Base-by-base conservation (phyloP, 2,888 invertebrate species). In the Blastobasis adustella region DNA sequence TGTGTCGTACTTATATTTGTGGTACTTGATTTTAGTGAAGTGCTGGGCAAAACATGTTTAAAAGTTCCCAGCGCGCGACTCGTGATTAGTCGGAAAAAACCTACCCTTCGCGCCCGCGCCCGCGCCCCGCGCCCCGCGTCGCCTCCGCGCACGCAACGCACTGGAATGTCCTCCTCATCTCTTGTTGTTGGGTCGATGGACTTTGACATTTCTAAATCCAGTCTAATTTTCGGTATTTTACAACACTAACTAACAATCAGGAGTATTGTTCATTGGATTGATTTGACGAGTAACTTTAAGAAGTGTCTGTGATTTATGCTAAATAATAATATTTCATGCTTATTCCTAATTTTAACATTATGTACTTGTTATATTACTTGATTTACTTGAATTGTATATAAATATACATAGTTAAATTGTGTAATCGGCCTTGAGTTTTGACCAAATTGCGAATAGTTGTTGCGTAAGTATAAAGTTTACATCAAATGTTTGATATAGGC, bases 301-400 rank as follows among this genome's bases (percentile, higher is more conserved):
- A 82, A 81, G 79, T 79, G 84, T 85, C 87, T 87, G 87, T 87
- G 87, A 87, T 87, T 85, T 86, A 86, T 81, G 77, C 83, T 86
- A 80, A 79, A 73, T 70, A 81, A 72, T 73, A 69, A 72, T 73
- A 69, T 78, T 80, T 79, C 82, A 76, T 81, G 84, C 86, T 84
- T 86, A 84, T 80, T 82, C 75, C 73, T 84, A 79, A 76, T 79
- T 79, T 79, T 73, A 47, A 23, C 3, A 70, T 65, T 74, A 74
- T 74, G 66, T 69, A 79, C 68, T 76, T 78, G 71, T 76, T 75
- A 75, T 52, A 72, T 69, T 68, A 76, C 69, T 76, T 23, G 23
- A 23, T 23, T 23, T 23, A 23, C 73, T 69, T 64, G 61, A 69
- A 75, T 61, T 82, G 82, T 85, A 82, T 74, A 78, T 86, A 85